Conservation (phyloP, 2,113 vertebrate genomes). For the Melanerpes formicivorus region DNA sequence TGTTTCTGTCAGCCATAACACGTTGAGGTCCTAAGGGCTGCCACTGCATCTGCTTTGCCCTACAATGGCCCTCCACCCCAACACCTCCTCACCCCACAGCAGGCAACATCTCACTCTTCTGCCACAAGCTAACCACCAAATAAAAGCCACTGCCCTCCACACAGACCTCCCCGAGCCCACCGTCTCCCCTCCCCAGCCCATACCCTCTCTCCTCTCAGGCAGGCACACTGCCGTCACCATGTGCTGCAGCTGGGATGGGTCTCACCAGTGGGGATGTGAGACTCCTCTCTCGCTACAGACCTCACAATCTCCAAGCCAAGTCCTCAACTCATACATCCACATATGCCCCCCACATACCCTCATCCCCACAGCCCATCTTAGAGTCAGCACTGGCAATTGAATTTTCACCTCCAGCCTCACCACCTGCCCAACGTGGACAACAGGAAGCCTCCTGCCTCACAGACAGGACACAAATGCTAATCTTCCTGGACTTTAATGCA, state of each 20-base stretch:
- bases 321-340: not conserved
- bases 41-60: not conserved
- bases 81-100: accelerated
- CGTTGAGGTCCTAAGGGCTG: not conserved
- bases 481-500: not conserved
- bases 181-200: accelerated
- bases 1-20: not conserved
- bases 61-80: not conserved
- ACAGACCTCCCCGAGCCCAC: too few species aligned
- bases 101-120: not conserved
- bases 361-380: not conserved
- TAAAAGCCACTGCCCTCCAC: not conserved
- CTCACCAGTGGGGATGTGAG: accelerated
- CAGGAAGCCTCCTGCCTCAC: not conserved
- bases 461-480: not conserved
- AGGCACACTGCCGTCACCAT: accelerated
- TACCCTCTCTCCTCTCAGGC: not conserved
- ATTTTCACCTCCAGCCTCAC: not conserved
- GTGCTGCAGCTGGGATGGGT: not conserved
- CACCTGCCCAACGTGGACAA: accelerated
- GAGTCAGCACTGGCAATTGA: accelerated
- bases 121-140: not conserved
- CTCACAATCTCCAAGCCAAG: not conserved
- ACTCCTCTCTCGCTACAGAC: not conserved
- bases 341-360: not conserved